Percentiles rank a stretch among this genome's conserved stretches.
phyloP scores from a whole-genome alignment of 2,888 invertebrate genomes.

The Polietes domitor region DNA sequence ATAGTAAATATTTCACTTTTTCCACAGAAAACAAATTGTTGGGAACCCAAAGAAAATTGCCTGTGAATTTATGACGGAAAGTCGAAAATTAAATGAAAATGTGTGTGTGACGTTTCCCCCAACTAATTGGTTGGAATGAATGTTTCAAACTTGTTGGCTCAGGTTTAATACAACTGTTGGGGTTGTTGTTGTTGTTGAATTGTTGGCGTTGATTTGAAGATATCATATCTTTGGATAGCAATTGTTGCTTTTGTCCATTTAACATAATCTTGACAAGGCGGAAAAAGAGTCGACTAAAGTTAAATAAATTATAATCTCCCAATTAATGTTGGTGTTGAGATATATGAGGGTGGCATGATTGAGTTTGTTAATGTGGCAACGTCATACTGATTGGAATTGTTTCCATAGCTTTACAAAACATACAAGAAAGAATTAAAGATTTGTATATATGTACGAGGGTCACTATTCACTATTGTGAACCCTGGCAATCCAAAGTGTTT shows the following conservation, averaged over 20 bases:
- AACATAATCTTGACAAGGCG: conserved; percentile 49
- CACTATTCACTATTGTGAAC: no score
- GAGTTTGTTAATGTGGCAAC: neutral
- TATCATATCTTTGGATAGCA: neutral
- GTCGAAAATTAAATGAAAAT: neutral
- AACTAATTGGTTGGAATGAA: conserved; percentile 9
- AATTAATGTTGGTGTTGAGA: neutral
- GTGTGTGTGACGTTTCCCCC: conserved; percentile 13
- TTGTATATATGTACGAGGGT: no score
- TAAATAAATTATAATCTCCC: conserved; percentile 50
- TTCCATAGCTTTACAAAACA: no score
- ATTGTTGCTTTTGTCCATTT: conserved; percentile 2
- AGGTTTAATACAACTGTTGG: no score
- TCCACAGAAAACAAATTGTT: conserved; percentile 15
- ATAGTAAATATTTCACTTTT: neutral
- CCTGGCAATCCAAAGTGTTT: no score
- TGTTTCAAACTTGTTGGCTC: neutral
- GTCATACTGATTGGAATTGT: no score
- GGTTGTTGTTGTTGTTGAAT: no score
- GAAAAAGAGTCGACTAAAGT: neutral
- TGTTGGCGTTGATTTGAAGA: neutral
- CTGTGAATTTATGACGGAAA: neutral
- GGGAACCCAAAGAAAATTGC: conserved; percentile 10
- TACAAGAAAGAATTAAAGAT: no score
- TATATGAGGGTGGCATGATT: neutral